Percentiles rank a stretch among this genome's conserved stretches.
These are phyloP conservation scores for Aphelinus certus DNA, from an alignment of 1,140 invertebrate species.

Conservation along the genomic window DNA sequence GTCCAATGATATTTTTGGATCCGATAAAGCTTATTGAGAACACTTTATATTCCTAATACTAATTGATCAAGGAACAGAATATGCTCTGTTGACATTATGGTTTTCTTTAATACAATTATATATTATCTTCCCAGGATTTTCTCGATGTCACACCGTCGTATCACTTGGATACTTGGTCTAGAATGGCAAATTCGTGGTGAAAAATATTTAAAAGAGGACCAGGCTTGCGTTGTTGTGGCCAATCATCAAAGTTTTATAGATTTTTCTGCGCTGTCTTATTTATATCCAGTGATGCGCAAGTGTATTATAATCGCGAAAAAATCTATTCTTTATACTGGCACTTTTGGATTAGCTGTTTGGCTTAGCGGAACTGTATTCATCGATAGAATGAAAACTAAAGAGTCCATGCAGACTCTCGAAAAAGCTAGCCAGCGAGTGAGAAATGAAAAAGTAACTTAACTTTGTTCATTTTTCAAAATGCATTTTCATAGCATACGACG, in stretches of 20 bases:
- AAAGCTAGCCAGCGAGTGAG: not conserved
- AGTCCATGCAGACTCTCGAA: not conserved
- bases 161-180: not conserved
- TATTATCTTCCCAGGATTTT: not conserved
- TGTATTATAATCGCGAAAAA: not conserved
- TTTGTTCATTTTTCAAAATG: not conserved
- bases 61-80: too few species aligned
- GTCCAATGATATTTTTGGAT: too few species aligned
- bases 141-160: not conserved
- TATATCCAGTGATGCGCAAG: not conserved
- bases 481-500: not conserved
- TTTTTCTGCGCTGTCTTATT: not conserved
- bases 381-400: not conserved
- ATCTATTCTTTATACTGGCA: not conserved
- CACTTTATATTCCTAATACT: too few species aligned
- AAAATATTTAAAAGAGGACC: not conserved
- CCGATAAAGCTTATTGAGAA: too few species aligned
- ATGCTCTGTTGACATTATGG: too few species aligned
- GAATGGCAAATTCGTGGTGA: not conserved
- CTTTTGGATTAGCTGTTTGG: constrained; percentile 4
- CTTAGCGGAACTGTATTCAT: not conserved
- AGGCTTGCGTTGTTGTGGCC: not conserved
- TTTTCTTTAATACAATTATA: too few species aligned
- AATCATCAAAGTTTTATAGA: constrained; percentile 13
- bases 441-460: not conserved